Evolutionary conservation across 2,888 invertebrate genomes (phyloP).

Genomic region (Drosophila bunnanda): DNA sequence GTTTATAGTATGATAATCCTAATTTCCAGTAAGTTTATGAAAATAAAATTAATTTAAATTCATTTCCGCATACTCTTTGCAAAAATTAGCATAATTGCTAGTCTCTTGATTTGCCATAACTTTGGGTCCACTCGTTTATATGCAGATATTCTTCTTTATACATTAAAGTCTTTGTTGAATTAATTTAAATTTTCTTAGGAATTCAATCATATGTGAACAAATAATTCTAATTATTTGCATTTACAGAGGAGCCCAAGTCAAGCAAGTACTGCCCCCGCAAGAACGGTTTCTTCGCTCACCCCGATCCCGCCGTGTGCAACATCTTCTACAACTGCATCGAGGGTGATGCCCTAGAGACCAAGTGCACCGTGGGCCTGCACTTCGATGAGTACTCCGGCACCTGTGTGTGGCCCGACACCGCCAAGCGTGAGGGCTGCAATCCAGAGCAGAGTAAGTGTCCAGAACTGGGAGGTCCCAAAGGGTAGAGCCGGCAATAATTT

Average conservation of each 20-base stretch:
- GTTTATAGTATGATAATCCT: not conserved
- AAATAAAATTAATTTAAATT: too few species aligned
- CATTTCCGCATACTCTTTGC: not conserved
- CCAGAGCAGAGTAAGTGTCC: slow-evolving; percentile 85
- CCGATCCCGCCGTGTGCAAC: slow-evolving; percentile 92
- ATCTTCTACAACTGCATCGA: slow-evolving; percentile 95
- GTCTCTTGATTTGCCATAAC: not conserved
- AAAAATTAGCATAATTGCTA: not conserved
- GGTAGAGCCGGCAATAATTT: not conserved
- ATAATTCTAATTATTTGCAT: not conserved
- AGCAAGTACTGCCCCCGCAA: slow-evolving; percentile 91
- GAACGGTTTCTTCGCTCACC: slow-evolving; percentile 96
- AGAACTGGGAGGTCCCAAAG: not conserved
- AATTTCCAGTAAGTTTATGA: not conserved
- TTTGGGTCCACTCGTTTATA: too few species aligned
- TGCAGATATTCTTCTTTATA: too few species aligned
- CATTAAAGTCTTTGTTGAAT: not conserved
- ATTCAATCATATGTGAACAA: too few species aligned
- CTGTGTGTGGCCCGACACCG: slow-evolving; percentile 94
- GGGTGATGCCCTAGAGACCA: slow-evolving; percentile 91
- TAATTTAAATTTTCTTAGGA: too few species aligned
- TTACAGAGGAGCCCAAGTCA: slow-evolving; percentile 90
- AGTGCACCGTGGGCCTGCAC: slow-evolving; percentile 94
- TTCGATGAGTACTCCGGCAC: slow-evolving; percentile 95
- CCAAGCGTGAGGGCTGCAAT: slow-evolving; percentile 90